Base-by-base conservation (phyloP, 2,888 invertebrate species). In the Napeogenes sylphis region DNA sequence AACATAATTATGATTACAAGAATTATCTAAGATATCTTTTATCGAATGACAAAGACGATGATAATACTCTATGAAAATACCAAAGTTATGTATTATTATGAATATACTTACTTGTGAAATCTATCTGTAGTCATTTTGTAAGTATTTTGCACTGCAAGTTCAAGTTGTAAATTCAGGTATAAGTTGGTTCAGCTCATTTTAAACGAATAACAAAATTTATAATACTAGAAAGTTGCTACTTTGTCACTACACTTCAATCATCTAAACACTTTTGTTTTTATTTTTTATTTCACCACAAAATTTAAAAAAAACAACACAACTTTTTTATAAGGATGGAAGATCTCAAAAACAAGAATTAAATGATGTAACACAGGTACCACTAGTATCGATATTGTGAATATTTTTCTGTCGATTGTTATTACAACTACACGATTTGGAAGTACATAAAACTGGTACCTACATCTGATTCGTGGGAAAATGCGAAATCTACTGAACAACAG, bases 71-170 rank as follows among this genome's bases (percentile, higher is more conserved):
- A 55, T 56, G 42, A 38, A 70, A 66, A 56, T 63, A 67, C 59
- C 60, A 38, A 64, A 51, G 58, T 65, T 66, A 64, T 38, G 45
- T 58, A 59, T 10, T 35, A 35, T 21, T 47, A 47, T 54, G 33
- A 59, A 46, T 62, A 64, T 71, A 92, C 92, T 91, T 84, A 93
- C 93, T 92, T 92, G 81, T 93, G 93, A 81, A 92, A 93, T 81
- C 93, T 88, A 81, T 92, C 92, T 56, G 92, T 92, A 73, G 92
- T 90, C 92, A 93, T 93, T 79, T 81, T 84, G 68, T 54, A 55
- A 35, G 38, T 32, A 56, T 62, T 66, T 61, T 59, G 10, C 42
- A 58, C 60, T 58, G 47, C 55, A 56, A 51, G 51, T 65, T 67
- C 55, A 45, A 63, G 63, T 56, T 58, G 61, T 58, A 58, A 62